Evolutionary conservation across 2,888 invertebrate genomes (phyloP), one percentile per base, ranked within the genome.

Genomic region (Blera fallax): DNA sequence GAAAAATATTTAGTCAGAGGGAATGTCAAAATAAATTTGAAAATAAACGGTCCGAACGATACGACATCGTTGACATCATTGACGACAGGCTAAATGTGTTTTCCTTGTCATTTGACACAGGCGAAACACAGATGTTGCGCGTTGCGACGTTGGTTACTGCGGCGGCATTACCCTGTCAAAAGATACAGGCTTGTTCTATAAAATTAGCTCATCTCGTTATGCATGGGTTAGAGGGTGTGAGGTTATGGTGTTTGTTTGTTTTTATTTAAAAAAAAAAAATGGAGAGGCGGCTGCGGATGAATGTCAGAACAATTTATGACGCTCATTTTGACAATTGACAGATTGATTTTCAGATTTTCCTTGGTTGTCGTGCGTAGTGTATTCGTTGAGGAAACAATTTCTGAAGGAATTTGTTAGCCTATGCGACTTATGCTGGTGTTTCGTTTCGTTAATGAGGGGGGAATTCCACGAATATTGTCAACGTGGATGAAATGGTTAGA

Each of bases 321-420:
- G 37, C 67, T 48, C 45, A 32, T 69, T 76, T 34, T 70, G 64
- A 70, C 82, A 77, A 50, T 56, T 77, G 77, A 78, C 77, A 78
- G 78, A 82, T 82, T 82, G 82, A 65, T 82, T 82, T 82, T 21
- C 34, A 50, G 64, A 70, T 56, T 45, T n/a, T n/a, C n/a, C n/a
- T n/a, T 60, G 50, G 21, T 14, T 67, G 67, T 40, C 76, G 37
- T 54, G 60, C 52, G 34, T 74, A 34, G 24, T n/a, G 24, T 8
- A 21, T 18, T n/a, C 27, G 52, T 24, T 10, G 14, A 29, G 27
- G 14, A 52, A 45, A 1, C 8, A 11, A 54, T 56, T 34, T 70
- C 56, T 43, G 16, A 50, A 27, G 60, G 37, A 62, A 62, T 32
- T 62, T 27, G 60, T 50, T 27, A 29, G 29, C 14, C 32, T 56